phyloP scores from a whole-genome alignment of 2,113 vertebrate genomes.

The Brienomyrus brachyistius region DNA sequence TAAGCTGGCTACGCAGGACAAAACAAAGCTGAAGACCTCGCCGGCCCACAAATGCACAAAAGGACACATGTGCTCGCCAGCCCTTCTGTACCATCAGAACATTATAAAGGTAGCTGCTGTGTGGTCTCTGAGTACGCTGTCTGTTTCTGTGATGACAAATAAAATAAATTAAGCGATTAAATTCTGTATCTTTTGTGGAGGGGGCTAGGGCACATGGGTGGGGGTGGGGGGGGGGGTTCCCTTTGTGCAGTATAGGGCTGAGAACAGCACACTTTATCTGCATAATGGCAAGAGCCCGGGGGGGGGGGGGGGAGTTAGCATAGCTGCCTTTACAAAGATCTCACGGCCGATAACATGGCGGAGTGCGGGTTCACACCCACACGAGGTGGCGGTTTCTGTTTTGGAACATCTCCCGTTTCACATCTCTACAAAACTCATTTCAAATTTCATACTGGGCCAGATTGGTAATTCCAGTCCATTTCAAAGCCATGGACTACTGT shows the following conservation, averaged over 20 bases:
- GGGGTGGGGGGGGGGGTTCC: not conserved
- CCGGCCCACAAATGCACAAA: not conserved
- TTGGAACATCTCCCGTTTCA: not conserved
- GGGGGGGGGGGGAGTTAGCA: not conserved
- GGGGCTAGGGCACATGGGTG: not conserved
- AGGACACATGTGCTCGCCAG: not conserved
- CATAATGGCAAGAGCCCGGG: not conserved
- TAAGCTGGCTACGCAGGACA: constrained; percentile 45
- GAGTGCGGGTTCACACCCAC: not conserved
- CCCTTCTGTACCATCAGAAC: not conserved
- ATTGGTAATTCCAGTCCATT: not conserved
- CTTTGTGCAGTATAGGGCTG: not conserved
- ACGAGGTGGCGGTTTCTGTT: not conserved
- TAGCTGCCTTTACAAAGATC: not conserved
- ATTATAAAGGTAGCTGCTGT: not conserved
- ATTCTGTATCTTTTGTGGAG: not conserved
- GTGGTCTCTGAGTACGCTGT: not conserved
- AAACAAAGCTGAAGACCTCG: constrained; percentile 33
- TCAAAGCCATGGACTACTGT: not conserved
- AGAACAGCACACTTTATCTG: not conserved
- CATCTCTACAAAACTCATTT: not conserved
- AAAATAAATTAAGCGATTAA: not conserved
- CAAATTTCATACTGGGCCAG: not conserved
- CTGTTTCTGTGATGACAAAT: not conserved
- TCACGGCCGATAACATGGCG: not conserved